Percentiles rank a stretch among this genome's conserved stretches.
Conservation (phyloP, 2,888 invertebrate species). For the Nymphalis c-album region DNA sequence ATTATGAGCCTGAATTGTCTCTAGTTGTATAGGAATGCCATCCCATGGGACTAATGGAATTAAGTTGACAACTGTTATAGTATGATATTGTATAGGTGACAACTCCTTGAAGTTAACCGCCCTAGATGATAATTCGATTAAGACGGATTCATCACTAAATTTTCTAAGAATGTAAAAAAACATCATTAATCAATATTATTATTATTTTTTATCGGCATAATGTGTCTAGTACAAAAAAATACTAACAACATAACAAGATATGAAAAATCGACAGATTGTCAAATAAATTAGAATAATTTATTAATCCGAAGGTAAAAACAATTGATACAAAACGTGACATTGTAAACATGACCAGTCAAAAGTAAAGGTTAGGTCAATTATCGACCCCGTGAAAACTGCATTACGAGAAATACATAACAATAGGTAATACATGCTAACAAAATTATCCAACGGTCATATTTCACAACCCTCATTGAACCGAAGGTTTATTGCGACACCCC, state of each 20-base stretch:
- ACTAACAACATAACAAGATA: constrained; percentile 7
- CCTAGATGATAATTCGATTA: too few relatives aligned
- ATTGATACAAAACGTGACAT: constrained; percentile 48
- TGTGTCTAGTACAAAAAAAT: background rate
- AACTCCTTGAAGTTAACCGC: too few relatives aligned
- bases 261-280: background rate
- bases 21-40: too few relatives aligned
- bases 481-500: constrained; percentile 70
- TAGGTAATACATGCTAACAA: constrained; percentile 64
- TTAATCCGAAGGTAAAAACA: constrained; percentile 22
- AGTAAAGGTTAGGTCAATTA: constrained; percentile 64
- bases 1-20: too few relatives aligned
- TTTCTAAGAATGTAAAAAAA: too few relatives aligned
- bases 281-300: background rate
- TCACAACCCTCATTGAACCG: constrained; percentile 62
- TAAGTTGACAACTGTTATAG: too few relatives aligned
- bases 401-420: constrained; percentile 66
- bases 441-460: constrained; percentile 64
- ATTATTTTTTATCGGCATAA: background rate
- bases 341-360: constrained; percentile 44
- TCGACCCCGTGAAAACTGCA: constrained; percentile 57
- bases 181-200: too few relatives aligned
- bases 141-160: too few relatives aligned
- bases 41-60: too few relatives aligned
- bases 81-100: too few relatives aligned